These are phyloP conservation scores for Penelope pileata DNA, from an alignment of 2,113 vertebrate genomes.

Conservation along the genomic window DNA sequence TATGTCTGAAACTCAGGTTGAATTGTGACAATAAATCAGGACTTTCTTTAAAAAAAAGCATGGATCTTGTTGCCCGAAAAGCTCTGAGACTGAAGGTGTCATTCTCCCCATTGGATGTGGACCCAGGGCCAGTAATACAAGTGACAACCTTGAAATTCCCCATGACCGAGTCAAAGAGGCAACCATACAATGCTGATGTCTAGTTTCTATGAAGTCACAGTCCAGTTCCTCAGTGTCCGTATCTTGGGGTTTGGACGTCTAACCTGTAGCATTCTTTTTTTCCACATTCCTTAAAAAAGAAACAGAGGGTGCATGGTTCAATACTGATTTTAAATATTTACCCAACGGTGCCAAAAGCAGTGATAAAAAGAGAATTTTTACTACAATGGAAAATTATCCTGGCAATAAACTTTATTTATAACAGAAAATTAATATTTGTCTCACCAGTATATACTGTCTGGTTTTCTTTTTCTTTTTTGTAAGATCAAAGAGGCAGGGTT, in stretches of 20 bases:
- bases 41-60: background rate
- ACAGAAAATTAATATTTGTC: background rate
- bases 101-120: background rate
- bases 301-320: background rate
- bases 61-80: background rate
- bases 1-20: background rate
- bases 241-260: background rate
- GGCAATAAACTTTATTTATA: background rate
- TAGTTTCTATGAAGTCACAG: background rate
- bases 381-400: background rate
- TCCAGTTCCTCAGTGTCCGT: background rate
- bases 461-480: background rate
- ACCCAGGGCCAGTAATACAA: background rate
- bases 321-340: background rate
- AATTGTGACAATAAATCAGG: background rate
- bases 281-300: background rate
- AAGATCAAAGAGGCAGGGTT: background rate
- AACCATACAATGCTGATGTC: background rate
- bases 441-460: background rate
- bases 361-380: background rate
- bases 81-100: background rate
- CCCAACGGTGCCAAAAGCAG: background rate
- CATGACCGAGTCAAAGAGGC: background rate
- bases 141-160: background rate
- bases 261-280: background rate